Percentiles rank a stretch among this genome's conserved stretches.
phyloP scores from a whole-genome alignment of 2,113 vertebrate genomes.

The Mastomys coucha region DNA sequence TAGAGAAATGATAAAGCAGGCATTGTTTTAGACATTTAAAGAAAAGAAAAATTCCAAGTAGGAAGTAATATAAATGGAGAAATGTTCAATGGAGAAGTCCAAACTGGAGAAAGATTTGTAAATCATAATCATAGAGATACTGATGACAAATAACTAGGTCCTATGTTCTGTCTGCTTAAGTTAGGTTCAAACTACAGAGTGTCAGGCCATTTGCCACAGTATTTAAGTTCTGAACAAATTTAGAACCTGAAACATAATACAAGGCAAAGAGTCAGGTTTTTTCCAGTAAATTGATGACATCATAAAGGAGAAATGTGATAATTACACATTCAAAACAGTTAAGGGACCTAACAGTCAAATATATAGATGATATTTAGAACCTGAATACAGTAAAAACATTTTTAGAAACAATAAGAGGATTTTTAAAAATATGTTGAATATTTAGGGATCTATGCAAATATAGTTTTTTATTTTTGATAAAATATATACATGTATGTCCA shows the following conservation, averaged over 20 bases:
- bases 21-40: not conserved
- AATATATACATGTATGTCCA: not conserved
- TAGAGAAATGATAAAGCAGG: not conserved
- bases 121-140: not conserved
- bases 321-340: not conserved
- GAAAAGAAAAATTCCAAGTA: not conserved
- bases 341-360: not conserved
- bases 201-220: not conserved
- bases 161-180: not conserved
- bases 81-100: not conserved
- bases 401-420: not conserved
- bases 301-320: not conserved
- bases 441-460: not conserved
- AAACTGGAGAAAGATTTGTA: not conserved
- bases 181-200: not conserved
- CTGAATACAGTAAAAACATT: not conserved
- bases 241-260: not conserved
- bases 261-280: not conserved
- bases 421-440: not conserved
- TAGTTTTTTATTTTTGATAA: not conserved
- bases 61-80: not conserved
- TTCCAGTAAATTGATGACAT: not conserved
- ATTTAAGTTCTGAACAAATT: not conserved
- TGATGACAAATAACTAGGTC: not conserved
- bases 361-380: not conserved